Evolutionary conservation across 2,113 vertebrate species (phyloP).

Genomic region (Vicugna pacos): DNA sequence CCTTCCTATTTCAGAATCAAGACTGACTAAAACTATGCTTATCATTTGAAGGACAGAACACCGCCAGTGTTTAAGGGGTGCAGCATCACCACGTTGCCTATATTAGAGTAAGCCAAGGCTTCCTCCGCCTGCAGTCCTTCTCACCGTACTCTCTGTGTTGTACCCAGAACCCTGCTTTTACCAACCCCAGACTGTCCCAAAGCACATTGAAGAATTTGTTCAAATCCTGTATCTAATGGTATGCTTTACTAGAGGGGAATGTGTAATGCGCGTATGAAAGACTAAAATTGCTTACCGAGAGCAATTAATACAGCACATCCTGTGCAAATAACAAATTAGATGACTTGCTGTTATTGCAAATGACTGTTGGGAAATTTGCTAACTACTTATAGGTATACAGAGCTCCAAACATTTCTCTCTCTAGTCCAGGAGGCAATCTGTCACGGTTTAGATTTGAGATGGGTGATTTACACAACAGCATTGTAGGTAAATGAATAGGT

Average conservation of each 20-base stretch:
- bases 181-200: background rate
- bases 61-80: rapidly evolving
- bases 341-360: background rate
- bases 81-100: background rate
- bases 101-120: background rate
- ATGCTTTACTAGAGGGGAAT: background rate
- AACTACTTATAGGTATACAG: background rate
- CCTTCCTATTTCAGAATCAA: background rate
- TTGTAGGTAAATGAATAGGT: background rate
- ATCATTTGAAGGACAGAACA: background rate
- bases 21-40: background rate
- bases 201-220: background rate
- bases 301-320: background rate
- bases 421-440: background rate
- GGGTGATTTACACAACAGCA: background rate
- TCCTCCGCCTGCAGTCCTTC: background rate
- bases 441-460: background rate
- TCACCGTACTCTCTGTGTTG: background rate
- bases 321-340: background rate
- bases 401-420: background rate
- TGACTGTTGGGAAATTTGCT: background rate
- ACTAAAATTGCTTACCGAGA: background rate
- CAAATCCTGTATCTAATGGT: background rate
- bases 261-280: background rate
- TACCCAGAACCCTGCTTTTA: background rate